Base-by-base conservation (phyloP, 1,140 invertebrate species). In the Aphaenogaster rudis region DNA sequence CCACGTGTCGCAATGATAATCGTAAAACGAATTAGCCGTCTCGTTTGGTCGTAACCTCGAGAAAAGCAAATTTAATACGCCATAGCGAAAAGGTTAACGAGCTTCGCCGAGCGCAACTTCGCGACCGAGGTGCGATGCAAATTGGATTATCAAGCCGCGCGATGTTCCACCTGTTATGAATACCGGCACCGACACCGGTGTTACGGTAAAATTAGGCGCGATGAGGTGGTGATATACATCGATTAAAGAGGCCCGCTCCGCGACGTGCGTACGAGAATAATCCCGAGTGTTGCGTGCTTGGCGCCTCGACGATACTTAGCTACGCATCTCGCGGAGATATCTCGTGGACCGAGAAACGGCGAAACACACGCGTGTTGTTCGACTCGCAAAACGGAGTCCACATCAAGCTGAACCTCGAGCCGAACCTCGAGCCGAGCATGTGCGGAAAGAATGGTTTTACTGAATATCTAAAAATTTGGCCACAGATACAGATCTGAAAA, bases 111-210 rank as follows among this genome's bases (percentile, higher is more conserved):
- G 63, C 61, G n/a, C 64, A 4, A 45, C 76, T 15, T 45, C n/a
- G 78, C 63, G 36, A 42, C 11, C 9, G 66, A 72, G 67, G 52
- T n/a, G 39, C 54, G 17, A 39, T 33, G 11, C 42, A 74, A 76
- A 84, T 84, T 84, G 28, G 42, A 76, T 84, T 76, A 76, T 61
- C 28, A 57, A 39, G 15, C 42, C 39, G 52, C 42, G 69, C 42
- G 54, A 50, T 84, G 76, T 63, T 76, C 54, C 80, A 74, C 80
- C 54, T 84, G 80, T 84, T 76, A 76, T n/a, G 33, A 61, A 84
- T 61, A 76, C 36, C 66, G 39, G 42, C 8, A n/a, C 33, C 39
- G 8, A 4, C 28, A 28, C 28, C 28, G 45, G 0, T 69, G 17
- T 80, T 42, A 42, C 50, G 48, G 33, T 76, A 84, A 63, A 84